Percentiles rank a stretch among this genome's conserved stretches.
phyloP scores from a whole-genome alignment of 2,113 vertebrate species.

The Sinocyclocheilus anshuiensis region DNA sequence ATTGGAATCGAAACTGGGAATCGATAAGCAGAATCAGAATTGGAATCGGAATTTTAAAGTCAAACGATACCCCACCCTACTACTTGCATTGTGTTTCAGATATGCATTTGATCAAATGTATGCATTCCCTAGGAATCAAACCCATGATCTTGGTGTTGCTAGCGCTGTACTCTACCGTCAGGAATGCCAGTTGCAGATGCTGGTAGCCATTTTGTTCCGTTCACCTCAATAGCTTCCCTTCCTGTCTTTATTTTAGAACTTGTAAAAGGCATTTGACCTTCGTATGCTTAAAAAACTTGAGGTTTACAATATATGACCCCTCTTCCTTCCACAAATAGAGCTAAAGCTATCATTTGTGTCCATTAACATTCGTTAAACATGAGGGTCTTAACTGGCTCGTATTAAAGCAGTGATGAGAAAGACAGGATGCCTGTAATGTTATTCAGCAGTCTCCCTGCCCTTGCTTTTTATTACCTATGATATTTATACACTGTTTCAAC shows the following conservation, averaged over 20 bases:
- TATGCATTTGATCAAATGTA: not conserved
- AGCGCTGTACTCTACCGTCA: not conserved
- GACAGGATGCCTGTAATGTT: conserved; percentile 46
- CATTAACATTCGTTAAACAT: conserved; percentile 37
- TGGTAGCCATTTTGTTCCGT: not conserved
- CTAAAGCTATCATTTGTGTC: conserved; percentile 44
- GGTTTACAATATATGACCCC: conserved; percentile 52
- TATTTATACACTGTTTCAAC: conserved; percentile 53
- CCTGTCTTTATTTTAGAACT: conserved; percentile 7
- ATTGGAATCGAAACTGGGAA: too few relatives aligned
- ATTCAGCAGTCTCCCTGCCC: conserved; percentile 45
- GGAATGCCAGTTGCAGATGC: conserved; percentile 15
- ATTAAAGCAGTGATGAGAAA: conserved; percentile 63
- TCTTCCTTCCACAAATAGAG: conserved; percentile 53
- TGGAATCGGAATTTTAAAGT: too few relatives aligned
- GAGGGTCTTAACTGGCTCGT: conserved; percentile 23
- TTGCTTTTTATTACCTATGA: conserved; percentile 53
- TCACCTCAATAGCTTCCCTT: not conserved
- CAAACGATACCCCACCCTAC: too few relatives aligned
- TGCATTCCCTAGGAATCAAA: not conserved
- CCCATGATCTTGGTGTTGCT: not conserved
- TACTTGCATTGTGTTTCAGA: not conserved
- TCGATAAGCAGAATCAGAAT: too few relatives aligned
- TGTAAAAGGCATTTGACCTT: conserved; percentile 50
- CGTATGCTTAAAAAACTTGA: conserved; percentile 40